phyloP scores from a whole-genome alignment of 2,888 invertebrate species.

The Galerucella nymphaeae region DNA sequence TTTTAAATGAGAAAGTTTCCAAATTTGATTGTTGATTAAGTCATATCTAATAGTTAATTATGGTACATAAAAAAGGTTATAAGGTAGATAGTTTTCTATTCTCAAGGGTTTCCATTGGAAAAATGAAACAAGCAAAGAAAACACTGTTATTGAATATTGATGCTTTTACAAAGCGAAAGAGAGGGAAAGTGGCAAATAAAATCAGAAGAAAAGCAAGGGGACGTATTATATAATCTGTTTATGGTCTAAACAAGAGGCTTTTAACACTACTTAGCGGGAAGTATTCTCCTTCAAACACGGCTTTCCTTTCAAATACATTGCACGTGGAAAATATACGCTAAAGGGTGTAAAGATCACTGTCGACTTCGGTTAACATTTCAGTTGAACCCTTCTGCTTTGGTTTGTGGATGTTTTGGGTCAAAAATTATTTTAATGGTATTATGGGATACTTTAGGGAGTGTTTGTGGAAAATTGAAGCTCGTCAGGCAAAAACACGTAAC shows the following conservation, averaged over 20 bases:
- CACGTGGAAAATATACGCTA: conserved; percentile 58
- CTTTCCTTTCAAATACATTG: conserved; percentile 64
- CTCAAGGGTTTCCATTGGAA: too few relatives aligned
- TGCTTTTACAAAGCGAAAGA: background rate
- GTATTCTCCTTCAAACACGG: conserved; percentile 64
- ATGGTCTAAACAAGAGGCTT: conserved; percentile 58
- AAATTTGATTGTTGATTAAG: too few relatives aligned
- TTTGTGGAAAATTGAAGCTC: background rate
- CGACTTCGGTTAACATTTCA: conserved; percentile 29
- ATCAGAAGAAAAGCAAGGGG: conserved; percentile 16
- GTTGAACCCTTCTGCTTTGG: conserved; percentile 23
- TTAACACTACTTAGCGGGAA: conserved; percentile 63
- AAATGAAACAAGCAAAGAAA: too few relatives aligned
- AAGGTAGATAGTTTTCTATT: too few relatives aligned
- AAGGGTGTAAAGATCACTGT: conserved; percentile 49
- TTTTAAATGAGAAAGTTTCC: too few relatives aligned
- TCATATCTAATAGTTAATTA: too few relatives aligned
- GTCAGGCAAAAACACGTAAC: too few relatives aligned
- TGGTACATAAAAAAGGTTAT: too few relatives aligned
- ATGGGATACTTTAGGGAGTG: conserved; percentile 5
- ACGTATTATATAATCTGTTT: conserved; percentile 35
- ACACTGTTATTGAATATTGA: background rate
- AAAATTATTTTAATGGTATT: conserved; percentile 11
- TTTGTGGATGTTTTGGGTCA: conserved; percentile 14
- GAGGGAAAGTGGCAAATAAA: conserved; percentile 1